Conservation (phyloP, 2,113 vertebrate genomes). For the Morone chrysops region DNA sequence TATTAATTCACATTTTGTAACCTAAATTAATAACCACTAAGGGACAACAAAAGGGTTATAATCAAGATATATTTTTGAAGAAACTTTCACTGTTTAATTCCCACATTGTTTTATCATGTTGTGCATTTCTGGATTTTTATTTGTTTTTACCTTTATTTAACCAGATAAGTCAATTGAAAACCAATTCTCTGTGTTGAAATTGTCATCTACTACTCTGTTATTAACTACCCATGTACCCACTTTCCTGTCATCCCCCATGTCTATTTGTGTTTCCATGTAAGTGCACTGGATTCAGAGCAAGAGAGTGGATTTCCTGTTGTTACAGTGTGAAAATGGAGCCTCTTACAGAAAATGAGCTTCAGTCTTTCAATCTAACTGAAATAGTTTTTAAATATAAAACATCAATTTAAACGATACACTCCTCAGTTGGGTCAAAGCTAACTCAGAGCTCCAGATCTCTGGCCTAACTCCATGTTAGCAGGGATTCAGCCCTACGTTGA, state of each 20-base stretch:
- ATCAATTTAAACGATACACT: background rate
- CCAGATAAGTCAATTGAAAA: too few species aligned
- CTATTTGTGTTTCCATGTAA: constrained; percentile 23
- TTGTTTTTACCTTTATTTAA: background rate
- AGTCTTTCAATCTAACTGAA: background rate
- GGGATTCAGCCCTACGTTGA: background rate
- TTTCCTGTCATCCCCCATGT: constrained; percentile 8
- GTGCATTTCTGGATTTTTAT: background rate
- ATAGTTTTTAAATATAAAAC: background rate
- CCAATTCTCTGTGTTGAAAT: background rate
- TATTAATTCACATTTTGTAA: background rate
- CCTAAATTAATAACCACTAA: background rate
- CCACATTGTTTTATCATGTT: background rate
- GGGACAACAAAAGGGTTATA: background rate
- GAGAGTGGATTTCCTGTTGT: background rate
- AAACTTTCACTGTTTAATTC: background rate
- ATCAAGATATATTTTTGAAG: background rate
- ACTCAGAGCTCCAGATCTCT: background rate
- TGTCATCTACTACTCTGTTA: constrained; percentile 12
- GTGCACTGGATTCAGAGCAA: constrained; percentile 6
- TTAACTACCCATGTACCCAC: background rate
- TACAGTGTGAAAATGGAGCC: background rate
- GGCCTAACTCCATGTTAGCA: background rate
- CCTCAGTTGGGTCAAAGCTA: background rate
- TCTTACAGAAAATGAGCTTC: constrained; percentile 11